A percentile compares a stretch with the other conserved stretches of the same genome.
Evolutionary conservation across 2,113 vertebrate species (phyloP).

Genomic region (Ochotona curzoniae): DNA sequence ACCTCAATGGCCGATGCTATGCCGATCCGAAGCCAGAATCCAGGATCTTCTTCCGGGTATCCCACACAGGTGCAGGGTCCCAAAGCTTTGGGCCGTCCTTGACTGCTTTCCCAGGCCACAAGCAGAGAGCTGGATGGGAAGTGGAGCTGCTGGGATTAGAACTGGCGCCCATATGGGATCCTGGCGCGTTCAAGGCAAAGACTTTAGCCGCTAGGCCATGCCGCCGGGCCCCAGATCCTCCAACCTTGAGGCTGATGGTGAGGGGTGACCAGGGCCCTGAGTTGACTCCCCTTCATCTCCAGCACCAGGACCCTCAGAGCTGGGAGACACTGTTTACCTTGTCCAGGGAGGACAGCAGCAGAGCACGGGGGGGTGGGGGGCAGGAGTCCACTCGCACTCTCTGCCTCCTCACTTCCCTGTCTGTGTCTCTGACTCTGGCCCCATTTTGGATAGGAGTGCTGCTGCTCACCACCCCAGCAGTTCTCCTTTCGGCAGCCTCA

Average conservation of each 20-base stretch:
- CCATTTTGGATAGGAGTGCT: background rate
- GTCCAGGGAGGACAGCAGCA: background rate
- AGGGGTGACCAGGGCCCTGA: background rate
- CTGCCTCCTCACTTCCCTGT: background rate
- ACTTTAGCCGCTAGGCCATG: no score
- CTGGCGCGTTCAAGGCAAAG: no score
- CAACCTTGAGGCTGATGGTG: background rate
- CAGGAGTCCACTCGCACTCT: rapidly evolving
- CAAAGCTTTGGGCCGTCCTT: no score
- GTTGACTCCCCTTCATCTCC: background rate
- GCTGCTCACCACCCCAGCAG: background rate
- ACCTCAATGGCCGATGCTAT: no score
- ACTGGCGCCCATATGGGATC: no score
- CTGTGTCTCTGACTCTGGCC: background rate
- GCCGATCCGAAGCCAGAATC: no score
- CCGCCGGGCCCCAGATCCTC: no score
- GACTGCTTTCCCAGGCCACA: no score
- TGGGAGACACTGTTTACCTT: background rate
- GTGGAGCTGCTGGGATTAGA: no score
- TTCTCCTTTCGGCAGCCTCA: background rate
- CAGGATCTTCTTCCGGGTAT: no score
- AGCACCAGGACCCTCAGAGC: background rate
- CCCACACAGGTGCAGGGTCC: no score
- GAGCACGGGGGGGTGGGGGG: background rate
- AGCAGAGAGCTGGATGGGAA: no score